phyloP scores from a whole-genome alignment of 2,888 invertebrate species.

The Euclidia mi region DNA sequence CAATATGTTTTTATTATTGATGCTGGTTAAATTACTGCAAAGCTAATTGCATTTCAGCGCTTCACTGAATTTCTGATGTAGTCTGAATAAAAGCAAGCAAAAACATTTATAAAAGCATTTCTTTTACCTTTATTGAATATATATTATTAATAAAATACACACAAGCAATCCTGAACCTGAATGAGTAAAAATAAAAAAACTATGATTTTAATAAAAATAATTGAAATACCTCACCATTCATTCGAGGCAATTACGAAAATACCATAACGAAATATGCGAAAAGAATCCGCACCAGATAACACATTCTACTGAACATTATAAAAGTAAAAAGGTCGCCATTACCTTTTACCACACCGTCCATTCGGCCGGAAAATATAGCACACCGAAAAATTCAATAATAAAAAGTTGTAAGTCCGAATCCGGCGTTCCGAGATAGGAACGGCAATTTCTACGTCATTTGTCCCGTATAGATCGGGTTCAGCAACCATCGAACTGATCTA shows the following conservation, averaged over 20 bases:
- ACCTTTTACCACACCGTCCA: constrained; percentile 60
- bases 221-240: constrained; percentile 36
- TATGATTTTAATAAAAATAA: constrained; percentile 33
- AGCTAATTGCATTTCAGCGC: no score
- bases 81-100: no score
- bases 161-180: no score
- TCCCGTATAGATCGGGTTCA: constrained; percentile 65
- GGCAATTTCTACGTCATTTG: constrained; percentile 75
- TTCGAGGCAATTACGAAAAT: constrained; percentile 44
- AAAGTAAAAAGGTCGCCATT: constrained; percentile 59
- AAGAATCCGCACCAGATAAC: constrained; percentile 40
- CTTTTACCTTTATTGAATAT: no score
- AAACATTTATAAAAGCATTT: no score
- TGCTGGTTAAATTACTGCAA: no score
- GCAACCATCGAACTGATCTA: constrained; percentile 70
- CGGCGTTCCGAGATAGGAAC: constrained; percentile 61
- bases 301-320: constrained; percentile 47
- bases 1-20: no score
- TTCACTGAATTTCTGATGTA: no score
- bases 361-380: constrained; percentile 64
- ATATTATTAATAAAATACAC: no score
- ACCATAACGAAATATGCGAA: constrained; percentile 36
- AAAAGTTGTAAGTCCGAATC: constrained; percentile 64
- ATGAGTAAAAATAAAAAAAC: constrained; percentile 14
- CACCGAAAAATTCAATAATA: constrained; percentile 70